Base-by-base conservation (phyloP, 1,140 invertebrate species). In the Colletes latitarsis region DNA sequence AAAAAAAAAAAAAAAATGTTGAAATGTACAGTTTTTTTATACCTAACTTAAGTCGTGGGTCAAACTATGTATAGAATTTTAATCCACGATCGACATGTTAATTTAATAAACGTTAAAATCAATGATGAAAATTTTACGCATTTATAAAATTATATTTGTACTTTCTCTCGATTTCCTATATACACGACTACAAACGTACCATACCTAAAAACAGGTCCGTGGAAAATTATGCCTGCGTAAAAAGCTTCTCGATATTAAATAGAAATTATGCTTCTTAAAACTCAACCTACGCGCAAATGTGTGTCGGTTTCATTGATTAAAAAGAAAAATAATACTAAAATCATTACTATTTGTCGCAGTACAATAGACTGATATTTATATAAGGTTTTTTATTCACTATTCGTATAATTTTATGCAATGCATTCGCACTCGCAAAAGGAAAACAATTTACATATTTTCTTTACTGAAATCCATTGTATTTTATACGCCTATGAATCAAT, bases 1-100 rank as follows among this genome's bases (percentile, higher is more conserved):
- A 77, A 15, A 52, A 41, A 10, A 39, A 78, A 41, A 49, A 21
- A 53, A 6, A 21, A 68, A 62, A 78, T 72, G 53, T 78, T 83
- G 9, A 64, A 73, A 17, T 87, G 78, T 87, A 87, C 77, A 86
- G 84, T 76, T 87, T 87, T 86, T 87, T 87, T 86, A 86, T 86
- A 87, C 78, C 49, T 73, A 87, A 84, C 46, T 17, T 69, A 77
- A 83, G 43, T 62, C 19, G 63, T 85, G 73, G 57, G 6, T 73
- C 17, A 60, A 39, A n/a, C 55, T 49, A 77, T 82, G 63, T 86
- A 77, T 84, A 58, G 39, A 68, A 52, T 52, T 76, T 57, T 30
- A 58, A 73, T 76, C 75, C 67, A 75, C 58, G 43, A 66, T 75
- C 3, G 19, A 77, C 6, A 75, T 49, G 58, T 82, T 82, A 85